phyloP scores from a whole-genome alignment of 2,797 vertebrate species.

The Oreonectes daqikongensis region DNA sequence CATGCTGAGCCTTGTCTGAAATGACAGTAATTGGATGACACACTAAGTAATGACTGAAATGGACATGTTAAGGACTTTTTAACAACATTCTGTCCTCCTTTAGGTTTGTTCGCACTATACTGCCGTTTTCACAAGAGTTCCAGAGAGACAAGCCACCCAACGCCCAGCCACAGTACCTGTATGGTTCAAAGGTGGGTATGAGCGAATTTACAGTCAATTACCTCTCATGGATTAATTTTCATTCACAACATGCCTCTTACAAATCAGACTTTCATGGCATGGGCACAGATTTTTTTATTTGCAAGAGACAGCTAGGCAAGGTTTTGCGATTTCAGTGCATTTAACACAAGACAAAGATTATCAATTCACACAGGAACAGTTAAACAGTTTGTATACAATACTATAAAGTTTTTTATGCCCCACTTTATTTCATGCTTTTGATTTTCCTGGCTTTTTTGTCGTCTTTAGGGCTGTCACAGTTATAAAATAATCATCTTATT shows the following conservation, averaged over 20 bases:
- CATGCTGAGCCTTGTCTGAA: slow-evolving; percentile 1
- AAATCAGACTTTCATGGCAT: not conserved
- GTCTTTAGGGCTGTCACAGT: too few species aligned
- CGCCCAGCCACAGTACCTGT: slow-evolving; percentile 95
- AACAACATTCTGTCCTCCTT: not conserved
- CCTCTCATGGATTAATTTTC: not conserved
- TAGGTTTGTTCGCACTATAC: slow-evolving; percentile 95
- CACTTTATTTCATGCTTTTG: not conserved
- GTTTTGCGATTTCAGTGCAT: not conserved
- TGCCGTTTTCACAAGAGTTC: slow-evolving; percentile 98
- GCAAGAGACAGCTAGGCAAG: not conserved
- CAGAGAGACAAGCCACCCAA: slow-evolving; percentile 97
- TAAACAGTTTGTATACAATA: not conserved
- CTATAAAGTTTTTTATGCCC: not conserved
- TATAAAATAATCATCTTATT: too few species aligned
- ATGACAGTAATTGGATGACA: not conserved
- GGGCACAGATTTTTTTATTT: not conserved
- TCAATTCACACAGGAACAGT: not conserved
- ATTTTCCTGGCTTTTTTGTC: not conserved
- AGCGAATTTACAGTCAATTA: not conserved
- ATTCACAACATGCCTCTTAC: not conserved
- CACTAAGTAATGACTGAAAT: not conserved
- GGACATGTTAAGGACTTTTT: not conserved
- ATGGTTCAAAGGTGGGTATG: slow-evolving; percentile 90
- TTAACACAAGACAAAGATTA: not conserved